phyloP scores from a whole-genome alignment of 2,797 vertebrate species.

The Enteromius anoplus region DNA sequence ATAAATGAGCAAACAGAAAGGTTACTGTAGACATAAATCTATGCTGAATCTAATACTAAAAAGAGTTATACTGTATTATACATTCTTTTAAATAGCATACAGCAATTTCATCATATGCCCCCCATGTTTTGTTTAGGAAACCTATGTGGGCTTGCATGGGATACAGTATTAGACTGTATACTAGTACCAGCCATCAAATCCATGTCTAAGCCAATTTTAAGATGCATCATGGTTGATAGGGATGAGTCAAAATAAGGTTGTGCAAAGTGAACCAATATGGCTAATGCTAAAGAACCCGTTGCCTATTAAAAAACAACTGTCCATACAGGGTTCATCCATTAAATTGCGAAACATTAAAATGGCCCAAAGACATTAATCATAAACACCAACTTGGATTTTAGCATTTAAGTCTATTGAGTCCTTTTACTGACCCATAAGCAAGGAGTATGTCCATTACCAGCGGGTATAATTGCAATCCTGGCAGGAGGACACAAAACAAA shows the following conservation, averaged over 20 bases:
- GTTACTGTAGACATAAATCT: neutral
- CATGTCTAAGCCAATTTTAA: conserved; percentile 47
- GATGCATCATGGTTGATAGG: conserved; percentile 30
- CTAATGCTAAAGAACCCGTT: conserved; percentile 18
- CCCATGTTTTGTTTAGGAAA: conserved; percentile 14
- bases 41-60: neutral
- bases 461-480: conserved; percentile 32
- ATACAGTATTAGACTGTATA: conserved; percentile 38
- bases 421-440: conserved; percentile 39
- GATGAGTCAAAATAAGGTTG: conserved; percentile 39
- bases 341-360: conserved; percentile 36
- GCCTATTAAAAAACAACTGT: conserved; percentile 31
- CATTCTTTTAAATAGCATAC: neutral
- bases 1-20: neutral
- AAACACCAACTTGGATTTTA: conserved; percentile 35
- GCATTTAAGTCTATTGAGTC: conserved; percentile 32
- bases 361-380: conserved; percentile 40
- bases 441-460: conserved; percentile 20
- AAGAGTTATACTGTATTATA: neutral
- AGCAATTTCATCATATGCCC: neutral
- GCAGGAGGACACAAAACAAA: conserved; percentile 29
- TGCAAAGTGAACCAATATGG: neutral
- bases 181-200: conserved; percentile 39
- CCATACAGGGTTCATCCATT: conserved; percentile 36
- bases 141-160: neutral